Conservation (phyloP, 2,797 vertebrate species). For the Pangasius macronema region DNA sequence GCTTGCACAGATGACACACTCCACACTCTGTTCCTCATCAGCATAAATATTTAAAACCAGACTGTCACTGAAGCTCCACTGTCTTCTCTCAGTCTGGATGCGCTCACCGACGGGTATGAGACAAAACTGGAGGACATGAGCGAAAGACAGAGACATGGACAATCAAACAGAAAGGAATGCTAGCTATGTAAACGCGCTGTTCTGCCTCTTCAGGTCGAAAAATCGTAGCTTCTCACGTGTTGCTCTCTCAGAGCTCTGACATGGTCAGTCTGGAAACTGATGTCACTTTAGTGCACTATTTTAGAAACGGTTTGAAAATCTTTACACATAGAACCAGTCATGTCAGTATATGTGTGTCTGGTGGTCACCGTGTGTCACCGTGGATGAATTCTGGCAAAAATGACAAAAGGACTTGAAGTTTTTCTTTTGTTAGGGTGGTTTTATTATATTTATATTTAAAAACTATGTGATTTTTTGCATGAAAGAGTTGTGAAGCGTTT, state of each 20-base stretch:
- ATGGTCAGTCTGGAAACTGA: neutral
- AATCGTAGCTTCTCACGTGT: neutral
- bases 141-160: conserved; percentile 33
- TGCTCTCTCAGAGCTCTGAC: neutral
- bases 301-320: neutral
- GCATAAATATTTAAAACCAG: conserved; percentile 77
- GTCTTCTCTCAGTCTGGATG: conserved; percentile 53
- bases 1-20: conserved; percentile 72
- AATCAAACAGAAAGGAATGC: conserved; percentile 35
- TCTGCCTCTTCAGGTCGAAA: neutral
- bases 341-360: neutral
- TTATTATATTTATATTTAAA: neutral
- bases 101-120: conserved; percentile 33
- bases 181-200: neutral
- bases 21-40: conserved; percentile 67
- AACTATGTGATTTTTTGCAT: neutral
- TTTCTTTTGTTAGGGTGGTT: neutral
- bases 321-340: neutral
- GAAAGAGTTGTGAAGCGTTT: neutral
- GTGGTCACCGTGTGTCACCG: neutral
- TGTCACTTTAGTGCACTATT: neutral
- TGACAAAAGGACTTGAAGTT: neutral
- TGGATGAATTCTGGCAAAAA: neutral
- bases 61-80: conserved; percentile 65
- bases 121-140: conserved; percentile 33